Percentiles rank a stretch among this genome's conserved stretches.
Conservation (phyloP, 2,113 vertebrate species). For the Meriones unguiculatus region DNA sequence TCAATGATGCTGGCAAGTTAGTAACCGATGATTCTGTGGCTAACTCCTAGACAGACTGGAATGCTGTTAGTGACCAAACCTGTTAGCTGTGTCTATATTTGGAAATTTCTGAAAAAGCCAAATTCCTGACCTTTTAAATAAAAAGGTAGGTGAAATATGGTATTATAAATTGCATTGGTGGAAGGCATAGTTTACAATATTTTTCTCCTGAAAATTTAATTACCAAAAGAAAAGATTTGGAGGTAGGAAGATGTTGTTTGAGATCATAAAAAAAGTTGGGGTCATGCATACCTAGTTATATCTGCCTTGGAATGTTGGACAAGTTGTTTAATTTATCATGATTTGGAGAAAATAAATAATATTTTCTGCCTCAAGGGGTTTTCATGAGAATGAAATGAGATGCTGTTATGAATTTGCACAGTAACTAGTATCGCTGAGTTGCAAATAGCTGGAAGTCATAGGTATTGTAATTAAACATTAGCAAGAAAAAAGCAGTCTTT, state of each 20-base stretch:
- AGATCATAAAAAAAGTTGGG: background rate
- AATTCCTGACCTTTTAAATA: conserved; percentile 36
- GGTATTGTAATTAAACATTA: conserved; percentile 47
- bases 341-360: conserved; percentile 35
- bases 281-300: background rate
- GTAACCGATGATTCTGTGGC: background rate
- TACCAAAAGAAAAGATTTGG: background rate
- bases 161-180: background rate
- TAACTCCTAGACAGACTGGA: background rate
- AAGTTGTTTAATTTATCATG: conserved; percentile 28
- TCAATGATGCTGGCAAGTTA: background rate
- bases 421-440: background rate
- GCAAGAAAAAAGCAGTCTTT: background rate
- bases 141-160: background rate
- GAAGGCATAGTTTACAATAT: conserved; percentile 24
- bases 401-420: background rate
- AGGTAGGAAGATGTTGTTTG: background rate
- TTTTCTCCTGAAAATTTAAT: conserved; percentile 37
- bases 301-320: background rate
- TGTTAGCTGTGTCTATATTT: conserved; percentile 36
- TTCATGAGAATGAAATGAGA: background rate
- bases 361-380: background rate
- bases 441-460: background rate
- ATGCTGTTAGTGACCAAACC: conserved; percentile 28
- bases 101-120: conserved; percentile 55